Evolutionary conservation across 2,113 vertebrate genomes (phyloP), one percentile per base, ranked within the genome.

Genomic region (Podocnemis expansa): DNA sequence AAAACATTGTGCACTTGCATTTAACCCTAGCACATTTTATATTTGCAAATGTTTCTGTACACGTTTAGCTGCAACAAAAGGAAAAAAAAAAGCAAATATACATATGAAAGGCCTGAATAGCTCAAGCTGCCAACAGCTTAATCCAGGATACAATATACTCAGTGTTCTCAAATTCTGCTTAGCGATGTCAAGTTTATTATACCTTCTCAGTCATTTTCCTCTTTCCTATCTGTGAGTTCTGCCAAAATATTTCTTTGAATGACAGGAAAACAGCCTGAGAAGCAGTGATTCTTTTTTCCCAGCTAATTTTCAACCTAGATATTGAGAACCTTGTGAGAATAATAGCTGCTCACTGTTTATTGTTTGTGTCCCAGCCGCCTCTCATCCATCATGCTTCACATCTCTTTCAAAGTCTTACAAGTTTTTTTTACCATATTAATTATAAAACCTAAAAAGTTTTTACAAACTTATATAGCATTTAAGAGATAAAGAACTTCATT

Each of bases 71-170:
- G 80, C 55, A 79, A 91, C 82, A 89, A 91, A 29, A 90, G 91
- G n/a, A 96, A 90, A 82, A 84, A 84, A 80, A 95, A 70, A 93
- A 31, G 58, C 82, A 92, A 94, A 95, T 95, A 83, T 88, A 60
- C 34, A 85, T 24, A 91, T 88, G 90, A 97, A 93, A 97, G 80
- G n/a, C 60, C 79, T 24, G 56, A 85, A 8, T 80, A 91, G 51
- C 89, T 93, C 63, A 78, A 83, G 84, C 78, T 89, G 41, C 45
- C 4, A 5, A 87, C 75, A 92, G 43, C 82, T 96, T 90, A 95
- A 25, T 91, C 84, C 88, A 93, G 43, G 82, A 87, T 88, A 91
- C 87, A 80, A 88, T 63, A 95, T 82, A 41, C 51, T 45, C 58
- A 88, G 80, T 45, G 79, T 84, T 87, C 63, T 86, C 70, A 82